phyloP scores from a whole-genome alignment of 2,797 vertebrate genomes.

The Eidolon dupreanum region DNA sequence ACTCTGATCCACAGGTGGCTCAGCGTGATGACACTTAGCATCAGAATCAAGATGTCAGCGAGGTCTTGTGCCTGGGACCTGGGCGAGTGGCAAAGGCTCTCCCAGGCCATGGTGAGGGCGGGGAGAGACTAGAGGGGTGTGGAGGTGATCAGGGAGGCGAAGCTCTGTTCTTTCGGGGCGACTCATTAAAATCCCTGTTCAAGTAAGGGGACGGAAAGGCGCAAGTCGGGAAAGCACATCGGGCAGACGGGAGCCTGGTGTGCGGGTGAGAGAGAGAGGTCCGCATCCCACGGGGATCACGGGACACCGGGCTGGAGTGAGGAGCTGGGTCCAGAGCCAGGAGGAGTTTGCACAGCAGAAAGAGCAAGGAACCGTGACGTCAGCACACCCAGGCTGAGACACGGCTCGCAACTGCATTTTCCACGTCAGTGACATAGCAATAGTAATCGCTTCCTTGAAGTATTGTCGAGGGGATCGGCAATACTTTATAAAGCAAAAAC shows the following conservation, averaged over 20 bases:
- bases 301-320: no score
- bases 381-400: neutral
- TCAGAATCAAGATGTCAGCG: no score
- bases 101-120: fast-evolving
- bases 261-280: neutral
- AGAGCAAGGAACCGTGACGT: neutral
- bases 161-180: neutral
- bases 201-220: neutral
- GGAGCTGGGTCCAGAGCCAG: neutral
- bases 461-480: neutral
- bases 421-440: no score
- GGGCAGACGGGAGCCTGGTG: neutral
- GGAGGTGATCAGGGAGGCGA: neutral
- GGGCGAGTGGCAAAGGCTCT: neutral
- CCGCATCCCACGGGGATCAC: fast-evolving
- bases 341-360: fast-evolving
- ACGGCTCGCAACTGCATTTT: neutral
- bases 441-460: no score
- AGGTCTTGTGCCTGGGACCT: neutral
- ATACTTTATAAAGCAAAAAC: no score
- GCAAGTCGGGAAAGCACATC: neutral
- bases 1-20: no score
- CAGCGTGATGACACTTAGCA: neutral
- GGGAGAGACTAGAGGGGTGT: neutral
- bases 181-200: fast-evolving